Base-by-base conservation (phyloP, 2,797 vertebrate genomes). In the Lithobates sylvaticus region DNA sequence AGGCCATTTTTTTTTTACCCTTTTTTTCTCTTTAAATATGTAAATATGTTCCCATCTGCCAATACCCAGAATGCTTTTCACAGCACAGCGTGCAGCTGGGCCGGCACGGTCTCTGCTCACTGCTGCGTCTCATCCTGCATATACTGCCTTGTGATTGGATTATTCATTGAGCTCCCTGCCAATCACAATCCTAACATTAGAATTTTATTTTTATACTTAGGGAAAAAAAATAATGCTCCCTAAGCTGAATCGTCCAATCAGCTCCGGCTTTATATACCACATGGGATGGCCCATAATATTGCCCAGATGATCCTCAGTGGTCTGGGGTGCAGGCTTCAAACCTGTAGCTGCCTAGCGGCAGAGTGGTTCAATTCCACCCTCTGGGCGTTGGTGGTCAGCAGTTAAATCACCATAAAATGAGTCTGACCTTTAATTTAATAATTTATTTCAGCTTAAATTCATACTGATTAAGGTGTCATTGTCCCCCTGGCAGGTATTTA, bases 301-400 rank as follows among this genome's bases (percentile, higher is more conserved):
- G 97, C 97, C 98, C 97, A 97, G 96, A 99, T 99, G 98, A 99
- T 32, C 98, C 96, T 99, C 97, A 97, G 98, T 99, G 98, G 98
- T 98, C 98, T 97, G 97, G 96, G 97, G 98, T 99, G 97, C 97
- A 98, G 98, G 97, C 98, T 99, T 99, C 98, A 99, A 99, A 99
- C 98, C 97, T 99, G 97, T 97, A 99, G 98, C 97, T 99, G 98
- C 97, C 68, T 98, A 98, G 96, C 97, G 97, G 97, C 98, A 99
- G 97, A 99, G 98, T 99, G 98, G 98, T 96, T 99, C 98, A 97
- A 99, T 99, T 61, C 74, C 74, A 76, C 74, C 74, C 34, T 76
- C 47, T 21, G 32, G 32, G 32, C 32, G 32, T 32, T 32, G 32
- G 32, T 3, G 32, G 32, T 32, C 32, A 29, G 29, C 29, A 29